A percentile compares a stretch with the other conserved stretches of the same genome.
These are phyloP conservation scores for Portevinia maculata DNA, from an alignment of 2,888 invertebrate genomes.

Conservation along the genomic window DNA sequence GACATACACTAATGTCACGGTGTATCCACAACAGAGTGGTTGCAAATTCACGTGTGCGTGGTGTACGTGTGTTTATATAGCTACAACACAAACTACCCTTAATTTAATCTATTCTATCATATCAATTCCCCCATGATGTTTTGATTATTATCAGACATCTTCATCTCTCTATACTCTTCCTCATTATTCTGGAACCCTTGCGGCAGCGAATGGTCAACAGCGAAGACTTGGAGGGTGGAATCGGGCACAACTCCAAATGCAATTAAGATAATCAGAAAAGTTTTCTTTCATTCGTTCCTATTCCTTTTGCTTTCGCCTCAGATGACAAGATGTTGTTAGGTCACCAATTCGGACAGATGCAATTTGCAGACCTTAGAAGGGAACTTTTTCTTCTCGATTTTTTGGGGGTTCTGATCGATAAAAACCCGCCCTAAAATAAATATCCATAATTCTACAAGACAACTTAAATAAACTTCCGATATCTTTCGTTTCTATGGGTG, in stretches of 20 bases:
- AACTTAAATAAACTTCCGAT: slow-evolving; percentile 63
- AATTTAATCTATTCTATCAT: slow-evolving; percentile 54
- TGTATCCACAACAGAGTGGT: not conserved
- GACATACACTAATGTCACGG: slow-evolving; percentile 10
- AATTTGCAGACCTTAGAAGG: slow-evolving; percentile 31
- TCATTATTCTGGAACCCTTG: slow-evolving; percentile 32
- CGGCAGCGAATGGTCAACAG: slow-evolving; percentile 41
- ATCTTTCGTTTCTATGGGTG: slow-evolving; percentile 1
- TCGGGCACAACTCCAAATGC: slow-evolving; percentile 38
- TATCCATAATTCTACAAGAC: slow-evolving; percentile 64
- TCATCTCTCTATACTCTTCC: slow-evolving; percentile 9
- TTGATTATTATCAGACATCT: slow-evolving; percentile 61
- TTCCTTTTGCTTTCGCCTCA: slow-evolving; percentile 25
- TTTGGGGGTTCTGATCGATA: not conserved
- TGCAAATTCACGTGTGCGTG: not conserved
- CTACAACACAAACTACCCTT: slow-evolving; percentile 53
- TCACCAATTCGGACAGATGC: slow-evolving; percentile 49
- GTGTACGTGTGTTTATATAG: slow-evolving; percentile 11
- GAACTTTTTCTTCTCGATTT: slow-evolving; percentile 33
- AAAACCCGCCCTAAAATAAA: slow-evolving; percentile 25
- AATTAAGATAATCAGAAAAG: slow-evolving; percentile 74
- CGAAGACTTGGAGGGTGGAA: slow-evolving; percentile 45
- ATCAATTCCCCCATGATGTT: slow-evolving; percentile 18
- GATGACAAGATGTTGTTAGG: slow-evolving; percentile 48
- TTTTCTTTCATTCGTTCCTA: slow-evolving; percentile 26